Evolutionary conservation across 2,797 vertebrate species (phyloP), one percentile per base, ranked within the genome.

Genomic region (Oreortyx pictus): DNA sequence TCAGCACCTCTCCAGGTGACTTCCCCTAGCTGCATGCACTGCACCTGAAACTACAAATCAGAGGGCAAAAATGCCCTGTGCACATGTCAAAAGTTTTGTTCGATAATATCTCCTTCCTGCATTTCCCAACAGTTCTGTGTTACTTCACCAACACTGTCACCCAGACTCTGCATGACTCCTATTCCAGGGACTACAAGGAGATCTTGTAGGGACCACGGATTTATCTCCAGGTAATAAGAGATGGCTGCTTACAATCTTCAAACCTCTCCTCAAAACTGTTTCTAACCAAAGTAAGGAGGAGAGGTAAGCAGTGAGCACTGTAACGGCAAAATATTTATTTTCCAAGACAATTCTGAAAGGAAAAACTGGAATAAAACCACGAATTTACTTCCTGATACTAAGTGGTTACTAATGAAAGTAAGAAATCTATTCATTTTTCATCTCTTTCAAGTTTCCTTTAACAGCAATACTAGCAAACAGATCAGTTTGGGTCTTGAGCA

Each of bases 41-140:
- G 75, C 75, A 74, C 17, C 60, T 66, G 56, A 49, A 73, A 52
- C 52, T 11, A 27, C 37, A 46, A 35, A 22, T 29, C 62, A 9
- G 52, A 35, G 14, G 43, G 23, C 18, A 35, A 47, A 57, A 44
- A 60, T 14, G 7, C 64, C 67, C 18, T 5, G 27, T 17, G 61
- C 66, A 66, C 8, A 4, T 22, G 65, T 11, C 49, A 20, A 29
- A 70, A 27, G 44, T 8, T 9, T 5, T 9, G 9, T 64, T 54
- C 47, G 37, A 3, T 16, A 68, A 71, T 39, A 47, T 7, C n/a
- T 68, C 46, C 37, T 12, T 24, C 39, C 14, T 0, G 0, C 11
- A 18, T 62, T 54, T 49, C 47, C 44, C 31, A 44, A 16, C 14
- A 44, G 37, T 31, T 41, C 3, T 17, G 46, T 3, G 31, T 7